A percentile compares a stretch with the other conserved stretches of the same genome.
These are phyloP conservation scores for Notodonta dromedarius DNA, from an alignment of 2,888 invertebrate species.

Conservation along the genomic window DNA sequence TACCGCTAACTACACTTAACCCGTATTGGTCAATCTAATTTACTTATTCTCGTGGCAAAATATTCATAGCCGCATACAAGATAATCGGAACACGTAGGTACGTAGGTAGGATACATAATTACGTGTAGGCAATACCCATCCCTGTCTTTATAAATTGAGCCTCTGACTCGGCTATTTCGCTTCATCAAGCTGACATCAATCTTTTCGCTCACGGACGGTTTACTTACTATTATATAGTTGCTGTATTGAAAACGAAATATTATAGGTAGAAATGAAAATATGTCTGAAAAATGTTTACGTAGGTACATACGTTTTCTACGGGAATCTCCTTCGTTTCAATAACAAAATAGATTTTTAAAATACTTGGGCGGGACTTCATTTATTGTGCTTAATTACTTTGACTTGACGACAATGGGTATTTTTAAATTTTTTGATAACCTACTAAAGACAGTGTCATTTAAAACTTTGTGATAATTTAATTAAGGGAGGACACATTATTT, in stretches of 20 bases:
- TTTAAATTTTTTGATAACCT: no score
- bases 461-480: no score
- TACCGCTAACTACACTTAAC: neutral
- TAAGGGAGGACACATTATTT: no score
- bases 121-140: constrained; percentile 35
- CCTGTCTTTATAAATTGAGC: constrained; percentile 42
- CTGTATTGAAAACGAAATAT: neutral
- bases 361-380: no score
- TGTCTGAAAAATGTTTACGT: no score
- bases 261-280: no score
- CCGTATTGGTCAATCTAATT: constrained; percentile 21
- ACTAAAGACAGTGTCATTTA: no score
- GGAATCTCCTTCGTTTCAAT: no score
- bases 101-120: constrained; percentile 38
- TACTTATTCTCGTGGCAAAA: constrained; percentile 37
- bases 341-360: no score
- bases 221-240: constrained; percentile 22
- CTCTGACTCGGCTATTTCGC: constrained; percentile 40
- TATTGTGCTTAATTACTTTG: no score
- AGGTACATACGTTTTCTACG: no score
- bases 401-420: no score
- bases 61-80: constrained; percentile 29
- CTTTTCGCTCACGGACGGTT: constrained; percentile 28
- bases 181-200: constrained; percentile 45
- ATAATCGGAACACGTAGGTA: constrained; percentile 31